Percentiles rank a stretch among this genome's conserved stretches.
These are phyloP conservation scores for Poeciliopsis turneri DNA, from an alignment of 2,797 vertebrate species.

Conservation along the genomic window DNA sequence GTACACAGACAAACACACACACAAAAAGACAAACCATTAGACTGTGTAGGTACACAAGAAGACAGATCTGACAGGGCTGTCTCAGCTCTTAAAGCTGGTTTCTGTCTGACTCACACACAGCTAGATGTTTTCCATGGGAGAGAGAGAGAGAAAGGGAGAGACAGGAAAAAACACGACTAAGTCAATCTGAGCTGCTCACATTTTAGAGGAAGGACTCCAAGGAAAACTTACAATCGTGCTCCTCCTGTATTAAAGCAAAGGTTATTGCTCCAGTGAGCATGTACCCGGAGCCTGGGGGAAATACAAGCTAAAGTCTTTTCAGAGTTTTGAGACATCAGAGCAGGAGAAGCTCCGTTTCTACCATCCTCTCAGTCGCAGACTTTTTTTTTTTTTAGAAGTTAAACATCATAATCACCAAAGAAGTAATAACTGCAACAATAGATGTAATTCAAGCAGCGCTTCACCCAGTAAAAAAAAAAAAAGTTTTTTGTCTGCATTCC, in stretches of 20 bases:
- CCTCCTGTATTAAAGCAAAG: conserved; percentile 76
- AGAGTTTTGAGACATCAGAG: conserved; percentile 69
- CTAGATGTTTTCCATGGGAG: conserved; percentile 68
- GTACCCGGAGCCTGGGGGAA: conserved; percentile 70
- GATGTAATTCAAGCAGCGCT: conserved; percentile 14
- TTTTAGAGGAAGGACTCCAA: conserved; percentile 67
- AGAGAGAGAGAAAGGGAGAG: conserved; percentile 28
- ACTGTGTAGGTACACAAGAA: conserved; percentile 63
- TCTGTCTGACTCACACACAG: conserved; percentile 73
- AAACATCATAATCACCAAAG: conserved; percentile 42
- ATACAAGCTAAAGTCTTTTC: conserved; percentile 75
- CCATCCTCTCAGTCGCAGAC: conserved; percentile 37
- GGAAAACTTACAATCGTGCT: conserved; percentile 77
- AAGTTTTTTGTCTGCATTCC: conserved; percentile 13
- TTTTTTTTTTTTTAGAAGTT: conserved; percentile 15
- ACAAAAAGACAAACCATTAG: conserved; percentile 67
- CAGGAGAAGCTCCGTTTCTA: conserved; percentile 58
- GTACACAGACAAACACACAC: conserved; percentile 62
- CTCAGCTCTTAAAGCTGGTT: conserved; percentile 70
- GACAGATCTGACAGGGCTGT: conserved; percentile 76
- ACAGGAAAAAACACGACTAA: conserved; percentile 68
- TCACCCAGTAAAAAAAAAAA: not conserved
- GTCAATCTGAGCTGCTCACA: conserved; percentile 71
- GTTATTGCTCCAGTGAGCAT: conserved; percentile 75
- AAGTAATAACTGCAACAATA: conserved; percentile 28